Percentiles rank a stretch among this genome's conserved stretches.
phyloP scores from a whole-genome alignment of 2,797 vertebrate species.

The Tympanoctomys barrerae region DNA sequence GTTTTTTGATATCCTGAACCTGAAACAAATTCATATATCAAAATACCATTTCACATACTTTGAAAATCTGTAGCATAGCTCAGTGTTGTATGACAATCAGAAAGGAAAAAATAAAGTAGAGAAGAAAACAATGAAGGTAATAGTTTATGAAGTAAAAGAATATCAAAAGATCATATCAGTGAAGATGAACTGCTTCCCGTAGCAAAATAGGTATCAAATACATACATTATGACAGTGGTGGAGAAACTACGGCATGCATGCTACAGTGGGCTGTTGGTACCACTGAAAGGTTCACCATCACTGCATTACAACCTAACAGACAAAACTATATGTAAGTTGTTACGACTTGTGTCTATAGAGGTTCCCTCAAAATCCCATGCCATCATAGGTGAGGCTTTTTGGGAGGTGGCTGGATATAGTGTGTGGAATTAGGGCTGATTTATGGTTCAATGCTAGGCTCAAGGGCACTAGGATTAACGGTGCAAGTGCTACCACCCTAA shows the following conservation, averaged over 20 bases:
- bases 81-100: background rate
- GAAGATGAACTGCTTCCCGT: background rate
- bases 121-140: constrained; percentile 50
- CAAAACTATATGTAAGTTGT: background rate
- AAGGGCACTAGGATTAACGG: background rate
- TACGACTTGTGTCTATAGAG: background rate
- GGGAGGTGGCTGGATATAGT: background rate
- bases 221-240: background rate
- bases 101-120: background rate
- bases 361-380: background rate
- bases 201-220: constrained; percentile 41
- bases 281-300: background rate
- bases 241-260: background rate
- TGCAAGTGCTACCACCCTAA: background rate
- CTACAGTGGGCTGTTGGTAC: background rate
- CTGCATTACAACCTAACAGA: background rate
- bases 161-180: background rate
- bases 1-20: constrained; percentile 45
- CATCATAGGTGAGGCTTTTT: background rate
- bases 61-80: constrained; percentile 5
- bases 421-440: background rate
- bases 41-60: constrained; percentile 55
- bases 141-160: constrained; percentile 44
- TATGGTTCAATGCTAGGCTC: background rate
- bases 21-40: constrained; percentile 58